Base-by-base conservation (phyloP, 2,113 vertebrate species). In the Colius striatus region DNA sequence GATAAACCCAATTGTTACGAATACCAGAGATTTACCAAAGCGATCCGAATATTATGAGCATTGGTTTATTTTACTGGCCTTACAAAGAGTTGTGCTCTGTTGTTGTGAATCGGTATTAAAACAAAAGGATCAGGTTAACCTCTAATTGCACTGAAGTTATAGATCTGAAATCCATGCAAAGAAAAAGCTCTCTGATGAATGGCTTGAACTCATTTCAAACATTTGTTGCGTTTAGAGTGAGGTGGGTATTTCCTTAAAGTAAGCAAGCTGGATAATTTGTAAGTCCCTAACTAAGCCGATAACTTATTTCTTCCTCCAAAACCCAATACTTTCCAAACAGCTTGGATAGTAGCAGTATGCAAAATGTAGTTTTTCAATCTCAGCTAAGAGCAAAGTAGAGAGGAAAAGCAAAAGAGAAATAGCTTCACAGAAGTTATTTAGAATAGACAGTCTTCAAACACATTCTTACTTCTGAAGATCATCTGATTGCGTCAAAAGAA, bases 171-270 rank as follows among this genome's bases (percentile, higher is more conserved):
- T 86, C 62, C 54, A 41, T 7, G 30, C 45, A 38, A 68, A 62
- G 63, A 43, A 86, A 87, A 91, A 82, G 4, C 18, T 77, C 63
- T 68, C 88, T 67, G 63, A 93, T 77, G 62, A 82, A 79, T 60
- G 95, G 11, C 38, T 92, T 93, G 79, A 97, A 95, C 36, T 26
- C 54, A 84, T 48, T 93, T 96, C 85, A 97, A 97, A 75, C 95
- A 96, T 95, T 91, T 91, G 47, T 83, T 95, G 63, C 36, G 76
- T 87, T 75, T 88, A 91, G 22, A 91, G 55, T 61, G 60, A 95
- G 96, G 58, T 41, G 51, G 14, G n/a, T 94, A 92, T 95, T 96
- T 94, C 88, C 94, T 96, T 63, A 76, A 97, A 96, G 72, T 71
- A 87, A 97, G 84, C 27, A 95, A 93, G 53, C 36, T 63, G 66